A percentile compares a stretch with the other conserved stretches of the same genome.
Evolutionary conservation across 2,797 vertebrate species (phyloP).

Genomic region (Catamblyrhynchus diadema): DNA sequence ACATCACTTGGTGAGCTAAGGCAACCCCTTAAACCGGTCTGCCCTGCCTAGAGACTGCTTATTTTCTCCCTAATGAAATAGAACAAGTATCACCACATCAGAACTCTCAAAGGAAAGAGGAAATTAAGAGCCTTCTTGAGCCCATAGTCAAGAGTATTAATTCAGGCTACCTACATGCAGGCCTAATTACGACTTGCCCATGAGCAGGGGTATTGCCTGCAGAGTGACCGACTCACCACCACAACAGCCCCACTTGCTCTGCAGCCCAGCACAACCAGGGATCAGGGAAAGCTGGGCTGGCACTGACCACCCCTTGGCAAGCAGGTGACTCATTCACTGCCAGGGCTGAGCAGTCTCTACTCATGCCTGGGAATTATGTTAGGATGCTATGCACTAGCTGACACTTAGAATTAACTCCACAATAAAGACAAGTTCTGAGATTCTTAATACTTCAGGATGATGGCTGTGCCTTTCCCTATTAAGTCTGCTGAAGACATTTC

Average conservation of each 20-base stretch:
- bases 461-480: background rate
- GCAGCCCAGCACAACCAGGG: background rate
- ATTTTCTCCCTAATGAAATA: background rate
- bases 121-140: background rate
- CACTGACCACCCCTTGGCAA: background rate
- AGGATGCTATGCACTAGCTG: background rate
- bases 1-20: background rate
- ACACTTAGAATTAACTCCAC: background rate
- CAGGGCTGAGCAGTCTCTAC: background rate
- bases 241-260: background rate
- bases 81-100: background rate
- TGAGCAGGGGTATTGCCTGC: rapidly evolving
- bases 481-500: background rate
- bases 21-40: background rate
- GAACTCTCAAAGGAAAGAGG: background rate
- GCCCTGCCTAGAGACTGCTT: background rate
- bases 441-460: background rate
- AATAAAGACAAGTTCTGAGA: background rate
- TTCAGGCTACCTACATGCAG: background rate
- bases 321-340: background rate
- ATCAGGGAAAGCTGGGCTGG: background rate
- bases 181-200: rapidly evolving
- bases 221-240: rapidly evolving
- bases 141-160: background rate
- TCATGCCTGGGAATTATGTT: background rate